These are phyloP conservation scores for Yponomeuta cagnagella DNA, from an alignment of 2,888 invertebrate species.

Conservation along the genomic window DNA sequence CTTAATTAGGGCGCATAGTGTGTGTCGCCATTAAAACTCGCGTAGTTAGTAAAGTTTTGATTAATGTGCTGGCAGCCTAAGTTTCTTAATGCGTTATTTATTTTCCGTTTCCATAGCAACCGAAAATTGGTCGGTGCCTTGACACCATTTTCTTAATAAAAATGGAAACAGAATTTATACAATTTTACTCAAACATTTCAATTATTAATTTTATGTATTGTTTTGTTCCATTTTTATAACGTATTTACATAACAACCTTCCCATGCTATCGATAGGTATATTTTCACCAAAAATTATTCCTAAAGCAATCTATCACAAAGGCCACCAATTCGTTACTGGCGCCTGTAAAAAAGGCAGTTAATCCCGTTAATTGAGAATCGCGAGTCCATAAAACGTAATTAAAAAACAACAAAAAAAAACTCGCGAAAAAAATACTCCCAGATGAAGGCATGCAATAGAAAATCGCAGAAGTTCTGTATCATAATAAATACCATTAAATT, in stretches of 20 bases:
- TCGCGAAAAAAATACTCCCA: constrained; percentile 28
- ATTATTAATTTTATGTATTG: too few species aligned
- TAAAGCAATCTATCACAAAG: constrained; percentile 10
- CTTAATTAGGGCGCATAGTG: constrained; percentile 29
- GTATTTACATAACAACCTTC: too few species aligned
- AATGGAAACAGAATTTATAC: too few species aligned
- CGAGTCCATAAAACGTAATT: constrained; percentile 71
- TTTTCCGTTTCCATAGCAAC: not conserved
- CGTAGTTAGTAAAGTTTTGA: constrained; percentile 5
- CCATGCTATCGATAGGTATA: not conserved
- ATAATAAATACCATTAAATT: not conserved
- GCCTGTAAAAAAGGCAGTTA: constrained; percentile 49
- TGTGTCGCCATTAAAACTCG: constrained; percentile 11
- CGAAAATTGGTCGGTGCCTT: not conserved
- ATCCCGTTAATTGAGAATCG: constrained; percentile 68
- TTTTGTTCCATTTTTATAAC: too few species aligned
- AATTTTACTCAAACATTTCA: too few species aligned
- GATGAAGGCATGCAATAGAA: not conserved
- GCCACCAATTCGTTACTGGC: constrained; percentile 12
- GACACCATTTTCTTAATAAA: too few species aligned
- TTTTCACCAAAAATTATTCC: not conserved
- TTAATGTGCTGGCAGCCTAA: not conserved
- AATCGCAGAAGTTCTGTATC: not conserved
- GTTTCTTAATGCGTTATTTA: constrained; percentile 9
- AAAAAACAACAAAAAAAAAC: constrained; percentile 48